Conservation (phyloP, 2,888 invertebrate genomes). For the Platerodrilus igneus region DNA sequence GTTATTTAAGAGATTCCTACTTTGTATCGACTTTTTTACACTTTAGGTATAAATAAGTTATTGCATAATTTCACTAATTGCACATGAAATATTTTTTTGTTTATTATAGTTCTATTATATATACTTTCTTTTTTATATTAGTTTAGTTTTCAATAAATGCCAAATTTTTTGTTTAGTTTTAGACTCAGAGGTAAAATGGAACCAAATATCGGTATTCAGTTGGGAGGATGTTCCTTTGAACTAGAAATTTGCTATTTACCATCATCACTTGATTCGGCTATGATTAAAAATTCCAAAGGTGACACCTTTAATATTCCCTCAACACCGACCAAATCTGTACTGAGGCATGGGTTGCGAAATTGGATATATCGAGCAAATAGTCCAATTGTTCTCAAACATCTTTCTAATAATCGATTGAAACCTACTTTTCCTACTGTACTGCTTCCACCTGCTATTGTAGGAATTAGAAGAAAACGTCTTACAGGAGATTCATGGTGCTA, state of each 20-base stretch:
- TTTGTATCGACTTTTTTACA: too few species aligned
- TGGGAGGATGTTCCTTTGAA: slow-evolving; percentile 59
- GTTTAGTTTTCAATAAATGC: too few species aligned
- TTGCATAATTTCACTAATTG: too few species aligned
- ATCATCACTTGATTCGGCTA: slow-evolving; percentile 34
- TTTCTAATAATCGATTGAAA: background rate
- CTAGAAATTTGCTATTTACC: slow-evolving; percentile 61
- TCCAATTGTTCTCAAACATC: too few species aligned
- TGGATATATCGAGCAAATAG: too few species aligned
- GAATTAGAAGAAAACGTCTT: slow-evolving; percentile 67
- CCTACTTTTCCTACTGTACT: slow-evolving; percentile 4
- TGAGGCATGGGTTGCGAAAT: slow-evolving; percentile 25
- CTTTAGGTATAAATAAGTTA: too few species aligned
- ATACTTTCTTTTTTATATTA: too few species aligned
- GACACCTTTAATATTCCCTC: slow-evolving; percentile 6
- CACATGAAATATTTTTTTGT: too few species aligned
- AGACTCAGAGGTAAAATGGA: slow-evolving; percentile 62
- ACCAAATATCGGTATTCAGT: slow-evolving; percentile 35
- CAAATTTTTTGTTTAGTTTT: too few species aligned
- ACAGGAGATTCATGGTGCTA: slow-evolving; percentile 78
- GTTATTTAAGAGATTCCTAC: too few species aligned
- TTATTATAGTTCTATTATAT: too few species aligned
- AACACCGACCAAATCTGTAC: slow-evolving; percentile 19
- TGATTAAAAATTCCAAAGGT: slow-evolving; percentile 8
- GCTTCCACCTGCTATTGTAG: slow-evolving; percentile 47